These are phyloP conservation scores for Melanaphis sacchari DNA, from an alignment of 1,140 invertebrate species.

Conservation along the genomic window DNA sequence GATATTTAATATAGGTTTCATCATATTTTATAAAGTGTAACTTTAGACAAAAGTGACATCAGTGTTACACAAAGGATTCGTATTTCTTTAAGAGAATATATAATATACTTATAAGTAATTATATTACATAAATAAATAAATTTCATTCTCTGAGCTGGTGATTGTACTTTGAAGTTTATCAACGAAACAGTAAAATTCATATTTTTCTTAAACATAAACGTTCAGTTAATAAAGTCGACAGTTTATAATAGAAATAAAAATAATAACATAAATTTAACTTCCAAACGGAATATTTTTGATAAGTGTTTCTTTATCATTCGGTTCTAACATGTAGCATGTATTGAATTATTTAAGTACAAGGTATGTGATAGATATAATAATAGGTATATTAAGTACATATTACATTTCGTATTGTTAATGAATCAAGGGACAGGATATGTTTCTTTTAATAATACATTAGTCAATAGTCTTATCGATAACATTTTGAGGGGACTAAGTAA, in stretches of 20 bases:
- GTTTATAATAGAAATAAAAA: too few species aligned
- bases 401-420: too few species aligned
- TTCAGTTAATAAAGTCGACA: too few species aligned
- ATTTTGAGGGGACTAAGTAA: neutral
- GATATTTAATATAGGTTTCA: conserved; percentile 9
- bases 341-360: neutral
- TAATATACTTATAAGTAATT: neutral
- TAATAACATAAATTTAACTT: too few species aligned
- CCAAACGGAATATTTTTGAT: neutral
- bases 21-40: neutral
- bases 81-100: neutral
- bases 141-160: neutral
- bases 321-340: neutral
- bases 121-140: neutral
- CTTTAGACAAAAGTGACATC: neutral
- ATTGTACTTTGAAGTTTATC: too few species aligned
- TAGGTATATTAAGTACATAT: too few species aligned
- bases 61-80: neutral
- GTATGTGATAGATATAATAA: too few species aligned
- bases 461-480: neutral
- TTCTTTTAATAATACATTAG: neutral
- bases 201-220: too few species aligned
- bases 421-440: neutral
- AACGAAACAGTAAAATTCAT: too few species aligned
- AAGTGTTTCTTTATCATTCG: neutral